phyloP scores from a whole-genome alignment of 2,888 invertebrate genomes.

The Proisotoma minuta region DNA sequence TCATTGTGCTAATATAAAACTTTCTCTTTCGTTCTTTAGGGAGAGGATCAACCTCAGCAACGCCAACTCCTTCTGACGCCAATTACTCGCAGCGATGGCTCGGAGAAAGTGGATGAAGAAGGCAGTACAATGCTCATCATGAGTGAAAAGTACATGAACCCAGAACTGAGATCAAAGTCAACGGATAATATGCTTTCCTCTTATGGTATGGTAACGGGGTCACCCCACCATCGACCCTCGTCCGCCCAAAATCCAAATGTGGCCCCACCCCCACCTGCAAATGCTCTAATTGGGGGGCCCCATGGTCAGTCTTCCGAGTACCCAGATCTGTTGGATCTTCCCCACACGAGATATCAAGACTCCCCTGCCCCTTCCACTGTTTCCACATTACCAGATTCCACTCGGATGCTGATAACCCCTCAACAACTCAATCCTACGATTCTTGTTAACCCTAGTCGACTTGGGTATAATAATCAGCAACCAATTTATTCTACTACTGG shows the following conservation, averaged over 20 bases:
- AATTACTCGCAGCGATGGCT: neutral
- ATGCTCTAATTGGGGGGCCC: neutral
- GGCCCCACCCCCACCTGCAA: conserved; percentile 11
- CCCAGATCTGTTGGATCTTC: conserved; percentile 52
- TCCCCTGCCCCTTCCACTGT: conserved; percentile 76
- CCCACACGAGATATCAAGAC: conserved; percentile 58
- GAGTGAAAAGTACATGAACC: conserved; percentile 6
- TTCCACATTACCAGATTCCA: conserved; percentile 71
- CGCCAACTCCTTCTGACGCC: conserved; percentile 13
- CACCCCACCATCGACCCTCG: conserved; percentile 5
- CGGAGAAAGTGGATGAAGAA: conserved; percentile 2
- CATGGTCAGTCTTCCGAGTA: conserved; percentile 11
- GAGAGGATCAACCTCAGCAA: conserved; percentile 10
- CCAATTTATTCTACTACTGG: conserved; percentile 56
- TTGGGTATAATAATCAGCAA: conserved; percentile 64
- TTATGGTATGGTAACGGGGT: neutral
- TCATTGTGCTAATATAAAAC: neutral
- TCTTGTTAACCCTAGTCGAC: conserved; percentile 53
- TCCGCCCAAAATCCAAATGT: neutral
- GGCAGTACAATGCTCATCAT: conserved; percentile 1
- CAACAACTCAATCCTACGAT: conserved; percentile 42
- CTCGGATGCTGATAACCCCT: conserved; percentile 53
- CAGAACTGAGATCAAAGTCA: neutral
- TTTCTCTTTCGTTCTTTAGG: neutral
- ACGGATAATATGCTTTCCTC: neutral